These are phyloP conservation scores for Noctua janthina DNA, from an alignment of 2,888 invertebrate genomes.

Conservation along the genomic window DNA sequence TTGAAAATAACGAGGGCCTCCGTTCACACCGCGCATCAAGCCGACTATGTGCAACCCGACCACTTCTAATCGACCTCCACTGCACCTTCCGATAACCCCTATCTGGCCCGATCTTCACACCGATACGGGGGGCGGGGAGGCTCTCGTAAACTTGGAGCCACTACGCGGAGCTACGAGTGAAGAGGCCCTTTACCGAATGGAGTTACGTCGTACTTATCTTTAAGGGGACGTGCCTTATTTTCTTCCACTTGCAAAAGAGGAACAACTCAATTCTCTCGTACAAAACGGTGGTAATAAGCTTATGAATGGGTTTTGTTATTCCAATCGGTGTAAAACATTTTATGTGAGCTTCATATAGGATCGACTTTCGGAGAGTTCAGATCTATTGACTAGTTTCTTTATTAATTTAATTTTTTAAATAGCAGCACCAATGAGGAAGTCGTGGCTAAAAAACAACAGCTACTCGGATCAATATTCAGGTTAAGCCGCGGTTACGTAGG, in stretches of 20 bases:
- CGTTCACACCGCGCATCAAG: slow-evolving; percentile 88
- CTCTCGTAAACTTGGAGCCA: slow-evolving; percentile 82
- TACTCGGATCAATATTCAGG: too few relatives aligned
- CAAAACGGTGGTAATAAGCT: slow-evolving; percentile 81
- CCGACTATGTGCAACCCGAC: slow-evolving; percentile 82
- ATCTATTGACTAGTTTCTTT: slow-evolving; percentile 23
- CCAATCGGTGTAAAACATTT: slow-evolving; percentile 69
- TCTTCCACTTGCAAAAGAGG: slow-evolving; percentile 82
- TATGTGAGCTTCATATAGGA: slow-evolving; percentile 51
- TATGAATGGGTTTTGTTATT: slow-evolving; percentile 74
- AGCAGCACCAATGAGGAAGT: neutral
- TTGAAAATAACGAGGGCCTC: slow-evolving; percentile 90
- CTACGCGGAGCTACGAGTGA: slow-evolving; percentile 83
- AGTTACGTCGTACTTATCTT: slow-evolving; percentile 90
- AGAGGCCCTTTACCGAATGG: slow-evolving; percentile 89
- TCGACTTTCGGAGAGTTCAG: slow-evolving; percentile 8
- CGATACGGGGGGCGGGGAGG: slow-evolving; percentile 79
- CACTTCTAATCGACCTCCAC: slow-evolving; percentile 82
- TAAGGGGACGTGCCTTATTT: slow-evolving; percentile 89
- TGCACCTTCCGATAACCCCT: slow-evolving; percentile 80
- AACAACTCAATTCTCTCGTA: slow-evolving; percentile 84
- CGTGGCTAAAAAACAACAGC: too few relatives aligned
- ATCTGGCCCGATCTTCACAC: slow-evolving; percentile 79
- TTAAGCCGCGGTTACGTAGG: too few relatives aligned
- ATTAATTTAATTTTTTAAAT: neutral